Evolutionary conservation across 2,113 vertebrate genomes (phyloP), one percentile per base, ranked within the genome.

Genomic region (Lophochroa leadbeateri): DNA sequence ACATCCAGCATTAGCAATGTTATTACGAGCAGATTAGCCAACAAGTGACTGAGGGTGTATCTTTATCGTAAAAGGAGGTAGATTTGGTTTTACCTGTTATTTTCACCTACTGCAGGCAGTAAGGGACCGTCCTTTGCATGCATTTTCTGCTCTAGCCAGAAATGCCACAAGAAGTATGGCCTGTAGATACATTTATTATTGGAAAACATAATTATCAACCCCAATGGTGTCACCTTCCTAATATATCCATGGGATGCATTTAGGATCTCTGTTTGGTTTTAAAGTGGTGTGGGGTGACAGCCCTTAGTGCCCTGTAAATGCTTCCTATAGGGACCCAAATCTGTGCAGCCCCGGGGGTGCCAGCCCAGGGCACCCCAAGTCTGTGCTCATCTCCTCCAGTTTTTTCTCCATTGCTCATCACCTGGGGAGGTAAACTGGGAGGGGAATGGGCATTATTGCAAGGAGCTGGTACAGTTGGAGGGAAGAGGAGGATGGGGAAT

Each of bases 171-270:
- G 21, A 25, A 0, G 0, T 39, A 17, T 19, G 41, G 46, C 65
- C 25, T 2, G 3, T 23, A 18, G 33, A 3, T 16, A 25, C 0
- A 3, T 43, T n/a, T 28, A 14, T 25, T 33, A 35, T 7, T 12
- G 10, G 25, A 50, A 86, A 44, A 44, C 37, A 23, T 29, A 39
- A 37, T 15, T 8, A 21, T 3, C 46, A n/a, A 28, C 9, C 24
- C 18, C 2, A 0, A 3, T 31, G 58, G 13, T 1, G 0, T 23
- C 65, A 24, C n/a, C 20, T 23, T 60, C 16, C 3, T 23, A 15
- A 25, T 0, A 0, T 19, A 33, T 17, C 17, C 3, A 6, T 1
- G 14, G 29, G 60, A 19, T 28, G 4, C 4, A 5, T 35, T 53
- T 15, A 44, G 49, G 37, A 64, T 27, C 41, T 10, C 46, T 0